Evolutionary conservation across 1,140 invertebrate genomes (phyloP).

Genomic region (Coptotermes formosanus): DNA sequence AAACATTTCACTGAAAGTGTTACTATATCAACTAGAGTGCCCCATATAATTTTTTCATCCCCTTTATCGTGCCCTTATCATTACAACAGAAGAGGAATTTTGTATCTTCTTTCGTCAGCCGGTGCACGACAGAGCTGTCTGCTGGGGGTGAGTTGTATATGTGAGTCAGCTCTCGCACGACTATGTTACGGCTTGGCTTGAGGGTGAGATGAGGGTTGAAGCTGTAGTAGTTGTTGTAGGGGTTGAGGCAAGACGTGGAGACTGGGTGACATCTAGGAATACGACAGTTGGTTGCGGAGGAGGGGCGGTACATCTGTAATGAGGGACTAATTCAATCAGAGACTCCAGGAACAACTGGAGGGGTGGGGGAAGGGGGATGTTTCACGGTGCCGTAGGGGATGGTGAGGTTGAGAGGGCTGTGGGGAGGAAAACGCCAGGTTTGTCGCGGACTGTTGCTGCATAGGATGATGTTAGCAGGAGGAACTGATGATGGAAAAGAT

Average conservation of each 20-base stretch:
- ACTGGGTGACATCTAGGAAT: not conserved
- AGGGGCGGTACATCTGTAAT: constrained; percentile 41
- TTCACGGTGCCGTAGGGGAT: constrained; percentile 13
- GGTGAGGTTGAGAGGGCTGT: constrained; percentile 18
- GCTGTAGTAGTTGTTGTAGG: constrained; percentile 1
- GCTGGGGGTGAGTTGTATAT: not conserved
- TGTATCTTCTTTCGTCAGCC: too few species aligned
- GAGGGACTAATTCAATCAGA: constrained; percentile 49
- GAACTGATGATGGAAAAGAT: not conserved
- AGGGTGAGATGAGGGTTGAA: not conserved
- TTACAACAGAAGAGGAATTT: not conserved
- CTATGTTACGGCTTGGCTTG: not conserved
- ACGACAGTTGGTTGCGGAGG: constrained; percentile 31
- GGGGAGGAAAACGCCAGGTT: constrained; percentile 24
- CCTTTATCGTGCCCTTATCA: not conserved
- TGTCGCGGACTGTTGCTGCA: constrained; percentile 7
- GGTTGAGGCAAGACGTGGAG: constrained; percentile 9
- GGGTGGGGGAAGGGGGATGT: not conserved
- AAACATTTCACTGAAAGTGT: not conserved
- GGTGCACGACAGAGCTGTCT: not conserved
- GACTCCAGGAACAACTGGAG: constrained; percentile 27
- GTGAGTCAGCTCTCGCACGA: not conserved
- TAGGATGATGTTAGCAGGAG: not conserved
- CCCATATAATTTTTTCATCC: not conserved
- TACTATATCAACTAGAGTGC: not conserved